Base-by-base conservation (phyloP, 1,140 invertebrate genomes). In the Asbolus verrucosus region DNA sequence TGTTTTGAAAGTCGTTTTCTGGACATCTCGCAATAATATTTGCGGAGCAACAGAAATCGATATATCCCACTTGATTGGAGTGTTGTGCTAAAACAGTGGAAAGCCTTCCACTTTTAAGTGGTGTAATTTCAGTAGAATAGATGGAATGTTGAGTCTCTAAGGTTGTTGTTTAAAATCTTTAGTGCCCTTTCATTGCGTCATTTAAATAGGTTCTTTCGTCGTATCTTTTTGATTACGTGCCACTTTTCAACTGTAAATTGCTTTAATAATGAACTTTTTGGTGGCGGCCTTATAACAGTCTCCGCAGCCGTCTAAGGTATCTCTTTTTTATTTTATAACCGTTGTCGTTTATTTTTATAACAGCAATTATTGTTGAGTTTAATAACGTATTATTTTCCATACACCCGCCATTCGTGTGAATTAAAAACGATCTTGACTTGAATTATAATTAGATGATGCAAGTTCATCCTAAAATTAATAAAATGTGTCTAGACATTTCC, bases 401-500 rank as follows among this genome's bases (percentile, higher is more conserved):
- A 50, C 43, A 4, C 18, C 19, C 43, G 5, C 43, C 46, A 13
- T 21, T 21, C n/a, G 6, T 54, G 46, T 19, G 36, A 39, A 62
- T 62, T 62, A 62, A 62, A 62, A 62, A 62, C 59, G 59, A 62
- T 62, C 59, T 62, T 24, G 59, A 9, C 11, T 39, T 36, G 59
- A 62, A 62, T 62, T 62, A 62, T 62, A 62, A 62, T 62, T 62
- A 62, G 59, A 33, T 31, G 59, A 9, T 62, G 36, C 59, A 21
- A 62, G 46, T 61, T 61, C 15, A 31, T 15, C 15, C 31, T 14
- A 62, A 39, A 62, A 62, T 62, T 62, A 31, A 27, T 39, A 11
- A 62, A 62, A 62, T 62, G 59, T 62, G 31, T 62, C 59, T 62
- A 36, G 59, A 62, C 46, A 54, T 54, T 54, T 54, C 46, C 46